These are phyloP conservation scores for Danaus plexippus DNA, from an alignment of 1,140 invertebrate genomes.

Conservation along the genomic window DNA sequence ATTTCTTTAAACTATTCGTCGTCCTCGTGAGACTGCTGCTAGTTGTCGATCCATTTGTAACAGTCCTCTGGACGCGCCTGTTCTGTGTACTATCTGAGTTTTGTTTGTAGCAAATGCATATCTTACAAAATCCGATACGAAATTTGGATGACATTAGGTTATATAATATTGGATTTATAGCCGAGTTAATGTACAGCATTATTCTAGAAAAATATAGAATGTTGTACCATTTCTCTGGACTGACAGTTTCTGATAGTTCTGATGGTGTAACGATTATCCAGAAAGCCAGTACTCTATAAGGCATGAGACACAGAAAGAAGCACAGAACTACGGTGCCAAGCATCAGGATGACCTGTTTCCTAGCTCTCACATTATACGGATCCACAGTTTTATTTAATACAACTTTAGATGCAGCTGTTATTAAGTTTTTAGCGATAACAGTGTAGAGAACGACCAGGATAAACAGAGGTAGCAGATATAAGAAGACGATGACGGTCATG, in stretches of 20 bases:
- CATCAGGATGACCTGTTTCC: constrained; percentile 85
- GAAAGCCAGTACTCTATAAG: constrained; percentile 87
- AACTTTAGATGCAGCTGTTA: constrained; percentile 74
- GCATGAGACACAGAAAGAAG: constrained; percentile 90
- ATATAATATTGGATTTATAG: constrained; percentile 87
- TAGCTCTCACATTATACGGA: constrained; percentile 74
- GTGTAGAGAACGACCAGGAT: constrained; percentile 84
- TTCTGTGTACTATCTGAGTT: constrained; percentile 40
- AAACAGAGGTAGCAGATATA: constrained; percentile 84
- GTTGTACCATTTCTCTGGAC: constrained; percentile 82
- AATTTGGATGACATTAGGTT: constrained; percentile 91
- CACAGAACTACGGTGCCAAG: constrained; percentile 86
- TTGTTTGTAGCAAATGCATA: constrained; percentile 73
- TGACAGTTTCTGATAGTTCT: constrained; percentile 74
- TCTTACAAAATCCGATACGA: constrained; percentile 79
- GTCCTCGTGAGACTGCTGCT: constrained; percentile 69
- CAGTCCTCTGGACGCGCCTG: constrained; percentile 42
- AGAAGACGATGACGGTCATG: constrained; percentile 78
- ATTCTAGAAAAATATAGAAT: constrained; percentile 86
- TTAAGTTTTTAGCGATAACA: constrained; percentile 82
- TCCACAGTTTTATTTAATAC: constrained; percentile 75
- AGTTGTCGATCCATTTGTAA: constrained; percentile 72
- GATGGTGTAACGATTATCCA: constrained; percentile 80
- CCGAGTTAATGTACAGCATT: constrained; percentile 90
- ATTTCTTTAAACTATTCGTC: constrained; percentile 60